phyloP scores from a whole-genome alignment of 2,797 vertebrate species.

The Arrhamphus sclerolepis region DNA sequence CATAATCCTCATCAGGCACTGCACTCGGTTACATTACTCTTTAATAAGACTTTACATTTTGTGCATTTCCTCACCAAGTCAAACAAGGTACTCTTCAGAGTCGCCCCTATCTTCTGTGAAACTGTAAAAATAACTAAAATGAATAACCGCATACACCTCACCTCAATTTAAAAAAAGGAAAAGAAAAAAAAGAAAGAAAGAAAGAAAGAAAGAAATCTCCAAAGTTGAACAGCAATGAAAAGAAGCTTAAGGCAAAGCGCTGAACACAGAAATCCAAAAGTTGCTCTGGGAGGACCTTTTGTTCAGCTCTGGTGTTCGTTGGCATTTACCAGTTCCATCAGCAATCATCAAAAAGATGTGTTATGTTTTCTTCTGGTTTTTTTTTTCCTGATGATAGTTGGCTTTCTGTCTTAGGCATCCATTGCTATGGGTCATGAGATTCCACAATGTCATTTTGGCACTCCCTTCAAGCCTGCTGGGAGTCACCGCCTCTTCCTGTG shows the following conservation, averaged over 20 bases:
- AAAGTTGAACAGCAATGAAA: constrained; percentile 93
- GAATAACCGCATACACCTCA: constrained; percentile 80
- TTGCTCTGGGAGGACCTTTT: constrained; percentile 76
- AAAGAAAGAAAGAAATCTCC: constrained; percentile 52
- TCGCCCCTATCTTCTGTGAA: constrained; percentile 58
- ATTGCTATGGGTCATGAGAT: constrained; percentile 80
- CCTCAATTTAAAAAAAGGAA: constrained; percentile 78
- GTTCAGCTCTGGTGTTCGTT: constrained; percentile 85
- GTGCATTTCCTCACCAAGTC: constrained; percentile 70
- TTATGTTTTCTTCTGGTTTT: constrained; percentile 68
- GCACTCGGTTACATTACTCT: constrained; percentile 64
- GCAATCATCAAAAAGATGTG: constrained; percentile 77
- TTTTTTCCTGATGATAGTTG: constrained; percentile 57
- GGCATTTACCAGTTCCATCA: constrained; percentile 80
- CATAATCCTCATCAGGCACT: constrained; percentile 68
- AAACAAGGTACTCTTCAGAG: constrained; percentile 62
- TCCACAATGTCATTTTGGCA: constrained; percentile 81
- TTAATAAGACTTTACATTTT: constrained; percentile 77
- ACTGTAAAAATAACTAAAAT: constrained; percentile 32
- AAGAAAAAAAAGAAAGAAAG: constrained; percentile 27
- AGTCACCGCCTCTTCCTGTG: constrained; percentile 80
- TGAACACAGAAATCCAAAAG: constrained; percentile 91
- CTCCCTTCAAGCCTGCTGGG: constrained; percentile 84
- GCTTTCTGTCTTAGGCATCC: constrained; percentile 87
- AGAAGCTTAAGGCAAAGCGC: constrained; percentile 95